These are phyloP conservation scores for Nymphalis c-album DNA, from an alignment of 2,888 invertebrate species.

Conservation along the genomic window DNA sequence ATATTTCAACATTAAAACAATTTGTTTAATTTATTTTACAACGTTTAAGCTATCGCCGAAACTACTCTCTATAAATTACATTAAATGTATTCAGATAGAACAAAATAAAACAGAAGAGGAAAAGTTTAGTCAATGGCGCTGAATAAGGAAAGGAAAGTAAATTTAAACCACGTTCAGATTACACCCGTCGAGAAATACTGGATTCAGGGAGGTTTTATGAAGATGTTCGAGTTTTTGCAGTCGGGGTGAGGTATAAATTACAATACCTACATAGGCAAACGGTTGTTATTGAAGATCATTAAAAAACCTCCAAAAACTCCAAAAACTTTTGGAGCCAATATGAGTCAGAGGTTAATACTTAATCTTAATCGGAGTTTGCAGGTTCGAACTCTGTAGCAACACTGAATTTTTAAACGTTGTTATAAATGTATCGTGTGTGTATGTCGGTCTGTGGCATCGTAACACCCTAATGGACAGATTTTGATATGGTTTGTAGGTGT, in stretches of 20 bases:
- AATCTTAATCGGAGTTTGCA: too few species aligned
- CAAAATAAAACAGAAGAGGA: conserved; percentile 19
- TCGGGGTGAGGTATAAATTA: conserved; percentile 11
- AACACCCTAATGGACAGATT: too few species aligned
- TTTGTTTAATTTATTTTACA: conserved; percentile 6
- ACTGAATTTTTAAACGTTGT: too few species aligned
- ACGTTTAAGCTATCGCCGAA: conserved; percentile 17
- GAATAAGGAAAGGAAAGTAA: conserved; percentile 27
- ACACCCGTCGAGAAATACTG: conserved; percentile 16
- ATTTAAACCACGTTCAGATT: conserved; percentile 24
- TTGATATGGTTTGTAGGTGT: too few species aligned
- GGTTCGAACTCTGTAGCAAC: too few species aligned
- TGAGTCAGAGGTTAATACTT: background rate
- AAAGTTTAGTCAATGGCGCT: conserved; percentile 21
- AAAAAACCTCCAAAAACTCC: too few species aligned
- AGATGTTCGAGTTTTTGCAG: conserved; percentile 14
- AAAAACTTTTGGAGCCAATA: background rate
- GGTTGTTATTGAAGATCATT: background rate
- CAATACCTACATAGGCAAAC: background rate
- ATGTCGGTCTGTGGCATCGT: too few species aligned
- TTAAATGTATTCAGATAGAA: conserved; percentile 15
- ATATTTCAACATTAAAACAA: too few species aligned
- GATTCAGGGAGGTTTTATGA: conserved; percentile 14
- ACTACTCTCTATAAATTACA: conserved; percentile 15
- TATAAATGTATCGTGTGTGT: too few species aligned